A percentile compares a stretch with the other conserved stretches of the same genome.
Evolutionary conservation across 2,888 invertebrate species (phyloP).

Genomic region (Gastrophysa polygoni): DNA sequence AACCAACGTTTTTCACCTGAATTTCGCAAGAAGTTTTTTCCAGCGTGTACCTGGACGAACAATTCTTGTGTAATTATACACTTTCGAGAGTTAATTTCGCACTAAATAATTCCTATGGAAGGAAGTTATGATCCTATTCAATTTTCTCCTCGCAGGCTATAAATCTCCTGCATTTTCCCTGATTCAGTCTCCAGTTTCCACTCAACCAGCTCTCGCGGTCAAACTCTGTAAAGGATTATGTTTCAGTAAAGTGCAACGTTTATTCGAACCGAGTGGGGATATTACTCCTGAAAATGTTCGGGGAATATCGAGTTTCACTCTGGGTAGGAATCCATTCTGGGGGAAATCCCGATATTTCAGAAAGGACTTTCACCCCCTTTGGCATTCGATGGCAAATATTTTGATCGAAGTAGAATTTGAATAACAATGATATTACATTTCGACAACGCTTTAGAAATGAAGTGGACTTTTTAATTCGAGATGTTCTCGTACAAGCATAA

Average conservation of each 20-base stretch:
- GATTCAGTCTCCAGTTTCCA: conserved; percentile 19
- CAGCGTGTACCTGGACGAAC: too few relatives aligned
- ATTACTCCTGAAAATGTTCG: conserved; percentile 20
- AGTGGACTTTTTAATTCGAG: too few relatives aligned
- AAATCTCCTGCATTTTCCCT: neutral
- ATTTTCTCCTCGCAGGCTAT: neutral
- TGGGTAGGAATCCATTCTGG: conserved; percentile 6
- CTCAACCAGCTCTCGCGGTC: conserved; percentile 29
- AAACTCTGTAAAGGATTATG: conserved; percentile 32
- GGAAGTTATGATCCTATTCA: too few relatives aligned
- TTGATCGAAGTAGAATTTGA: neutral
- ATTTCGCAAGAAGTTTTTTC: too few relatives aligned
- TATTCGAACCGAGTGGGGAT: conserved; percentile 27
- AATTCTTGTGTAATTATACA: too few relatives aligned
- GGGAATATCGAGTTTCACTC: conserved; percentile 20
- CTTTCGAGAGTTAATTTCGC: too few relatives aligned
- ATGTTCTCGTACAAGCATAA: neutral
- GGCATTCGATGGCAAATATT: neutral
- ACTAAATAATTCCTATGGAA: too few relatives aligned
- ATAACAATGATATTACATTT: neutral
- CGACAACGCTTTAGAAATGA: neutral
- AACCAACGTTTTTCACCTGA: too few relatives aligned
- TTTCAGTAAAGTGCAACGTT: conserved; percentile 30
- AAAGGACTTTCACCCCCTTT: neutral
- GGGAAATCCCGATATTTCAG: conserved; percentile 5